Conservation (phyloP, 2,888 invertebrate genomes). For the Drosophila suboccidentalis region DNA sequence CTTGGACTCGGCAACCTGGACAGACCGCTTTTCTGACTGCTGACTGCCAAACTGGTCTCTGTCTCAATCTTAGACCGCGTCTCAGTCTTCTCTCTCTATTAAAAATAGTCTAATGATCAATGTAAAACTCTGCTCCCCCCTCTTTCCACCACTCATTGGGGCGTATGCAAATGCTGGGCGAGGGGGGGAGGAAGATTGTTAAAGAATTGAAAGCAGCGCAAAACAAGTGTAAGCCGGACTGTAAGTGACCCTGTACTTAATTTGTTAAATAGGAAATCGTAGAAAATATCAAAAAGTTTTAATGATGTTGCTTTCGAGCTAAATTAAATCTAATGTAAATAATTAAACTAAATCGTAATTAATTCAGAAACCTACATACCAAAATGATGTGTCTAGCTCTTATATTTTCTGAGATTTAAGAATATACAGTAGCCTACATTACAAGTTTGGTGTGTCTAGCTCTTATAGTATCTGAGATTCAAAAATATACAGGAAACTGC, state of each 20-base stretch:
- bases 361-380: no score
- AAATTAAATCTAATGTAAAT: no score
- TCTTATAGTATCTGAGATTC: neutral
- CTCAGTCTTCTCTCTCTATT: constrained; percentile 54
- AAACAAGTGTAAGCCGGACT: neutral
- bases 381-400: no score
- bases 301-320: no score
- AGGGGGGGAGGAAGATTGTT: constrained; percentile 20
- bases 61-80: constrained; percentile 13
- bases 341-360: no score
- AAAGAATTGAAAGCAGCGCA: constrained; percentile 41
- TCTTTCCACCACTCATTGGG: neutral
- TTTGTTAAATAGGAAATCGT: neutral
- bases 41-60: constrained; percentile 58
- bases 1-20: constrained; percentile 70
- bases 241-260: neutral
- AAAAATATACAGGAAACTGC: no score
- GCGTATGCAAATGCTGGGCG: constrained; percentile 62
- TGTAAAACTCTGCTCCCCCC: constrained; percentile 24
- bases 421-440: no score
- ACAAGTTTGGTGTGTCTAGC: neutral
- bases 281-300: neutral
- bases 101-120: constrained; percentile 80
- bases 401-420: no score
- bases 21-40: constrained; percentile 77